Evolutionary conservation across 2,888 invertebrate species (phyloP), one percentile per base, ranked within the genome.

Genomic region (Panopea generosa): DNA sequence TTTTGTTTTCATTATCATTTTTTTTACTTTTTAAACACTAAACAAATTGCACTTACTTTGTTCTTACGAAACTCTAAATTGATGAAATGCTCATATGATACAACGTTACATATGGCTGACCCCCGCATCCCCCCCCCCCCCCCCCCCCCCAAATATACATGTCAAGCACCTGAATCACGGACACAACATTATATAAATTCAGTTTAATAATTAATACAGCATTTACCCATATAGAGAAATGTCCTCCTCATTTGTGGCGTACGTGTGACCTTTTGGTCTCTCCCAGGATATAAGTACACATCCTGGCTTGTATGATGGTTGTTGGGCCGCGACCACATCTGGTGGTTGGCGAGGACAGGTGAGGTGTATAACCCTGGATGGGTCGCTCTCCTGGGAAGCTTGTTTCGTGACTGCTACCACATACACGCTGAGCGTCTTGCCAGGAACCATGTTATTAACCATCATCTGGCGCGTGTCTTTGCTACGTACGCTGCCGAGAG

Each of bases 261-360:
- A 78, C 0, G 84, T 82, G 24, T 84, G 79, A 4, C 82, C 86
- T 16, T 78, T 68, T 0, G 91, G 91, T 63, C 89, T 89, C 45
- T 90, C 89, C 93, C 93, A 93, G 6, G 89, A 89, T 14, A 93
- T 82, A 7, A 92, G 82, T 20, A 90, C 91, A 75, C 89, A 87
- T 3, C 92, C 92, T 27, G 85, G 84, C 73, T 90, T 90, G 80
- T 89, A 90, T 18, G 92, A 89, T 9, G 92, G 91, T 72, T 92
- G 90, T 82, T 92, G 91, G 47, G 84, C 78, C 27, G 92, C 84
- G 16, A 77, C 56, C 1, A 91, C 89, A 1, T 87, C 77, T 26
- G 87, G 83, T 2, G 93, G 92, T 40, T 84, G 77, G 11, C 77
- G 66, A 0, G 93, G 92, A 81, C 92, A 92, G 16, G 89, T 88